These are phyloP conservation scores for Xanthia togata DNA, from an alignment of 2,888 invertebrate genomes.

Conservation along the genomic window DNA sequence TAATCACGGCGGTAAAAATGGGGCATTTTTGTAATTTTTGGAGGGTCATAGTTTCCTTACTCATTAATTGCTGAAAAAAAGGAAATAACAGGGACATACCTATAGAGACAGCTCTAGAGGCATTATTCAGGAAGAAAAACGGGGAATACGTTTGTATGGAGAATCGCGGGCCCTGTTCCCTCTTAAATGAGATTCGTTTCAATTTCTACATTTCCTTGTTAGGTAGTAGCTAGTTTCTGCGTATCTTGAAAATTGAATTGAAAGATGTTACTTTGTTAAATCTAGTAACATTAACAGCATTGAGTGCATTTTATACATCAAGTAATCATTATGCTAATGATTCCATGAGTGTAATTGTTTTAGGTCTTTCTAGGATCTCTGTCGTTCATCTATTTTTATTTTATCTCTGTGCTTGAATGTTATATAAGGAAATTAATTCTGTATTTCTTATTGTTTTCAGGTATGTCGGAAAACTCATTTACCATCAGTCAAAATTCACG, in stretches of 20 bases:
- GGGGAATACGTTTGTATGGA: too few species aligned
- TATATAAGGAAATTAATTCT: not conserved
- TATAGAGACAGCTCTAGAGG: too few species aligned
- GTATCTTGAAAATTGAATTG: not conserved
- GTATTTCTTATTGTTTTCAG: conserved; percentile 52
- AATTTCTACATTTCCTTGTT: conserved; percentile 37
- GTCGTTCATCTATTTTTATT: not conserved
- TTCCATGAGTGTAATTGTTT: not conserved
- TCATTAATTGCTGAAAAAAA: too few species aligned
- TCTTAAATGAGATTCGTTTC: conserved; percentile 40
- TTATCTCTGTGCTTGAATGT: too few species aligned
- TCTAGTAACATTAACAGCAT: not conserved
- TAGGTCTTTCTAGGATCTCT: not conserved
- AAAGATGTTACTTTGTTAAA: not conserved
- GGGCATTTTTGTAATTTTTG: too few species aligned
- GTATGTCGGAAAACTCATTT: conserved; percentile 41
- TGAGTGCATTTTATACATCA: not conserved
- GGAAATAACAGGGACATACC: too few species aligned
- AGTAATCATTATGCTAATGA: not conserved
- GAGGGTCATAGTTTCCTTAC: too few species aligned
- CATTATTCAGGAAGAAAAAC: too few species aligned
- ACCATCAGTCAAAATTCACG: not conserved
- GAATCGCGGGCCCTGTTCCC: too few species aligned
- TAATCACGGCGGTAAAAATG: too few species aligned
- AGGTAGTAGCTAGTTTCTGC: not conserved